Conservation (phyloP, 2,797 vertebrate species). For the Semaprochilodus insignis region DNA sequence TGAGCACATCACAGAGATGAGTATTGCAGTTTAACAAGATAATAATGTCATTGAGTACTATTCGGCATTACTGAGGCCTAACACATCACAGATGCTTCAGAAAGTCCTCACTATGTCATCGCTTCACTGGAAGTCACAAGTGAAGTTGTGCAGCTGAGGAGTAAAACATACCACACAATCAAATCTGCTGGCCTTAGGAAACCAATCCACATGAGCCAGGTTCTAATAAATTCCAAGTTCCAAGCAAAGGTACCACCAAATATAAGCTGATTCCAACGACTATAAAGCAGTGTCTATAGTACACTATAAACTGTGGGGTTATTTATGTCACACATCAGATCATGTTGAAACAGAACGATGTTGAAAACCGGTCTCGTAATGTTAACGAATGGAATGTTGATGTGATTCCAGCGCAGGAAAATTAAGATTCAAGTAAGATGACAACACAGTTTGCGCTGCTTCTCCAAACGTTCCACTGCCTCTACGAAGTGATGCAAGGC, state of each 20-base stretch:
- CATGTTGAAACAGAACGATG: not conserved
- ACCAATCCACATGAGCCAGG: not conserved
- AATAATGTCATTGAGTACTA: constrained; percentile 25
- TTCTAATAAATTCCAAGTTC: not conserved
- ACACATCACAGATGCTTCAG: constrained; percentile 75
- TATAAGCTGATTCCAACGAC: not conserved
- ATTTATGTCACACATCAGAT: not conserved
- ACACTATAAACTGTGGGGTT: not conserved
- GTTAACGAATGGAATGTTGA: not conserved
- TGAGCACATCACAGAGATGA: constrained; percentile 1
- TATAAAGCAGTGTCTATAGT: not conserved
- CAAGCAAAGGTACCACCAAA: not conserved
- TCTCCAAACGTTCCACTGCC: not conserved
- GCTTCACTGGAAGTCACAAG: constrained; percentile 58
- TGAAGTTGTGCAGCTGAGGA: not conserved
- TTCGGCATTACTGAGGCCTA: constrained; percentile 53
- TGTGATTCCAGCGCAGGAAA: not conserved
- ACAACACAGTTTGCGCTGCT: not conserved
- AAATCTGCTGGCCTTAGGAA: not conserved
- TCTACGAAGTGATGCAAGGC: not conserved
- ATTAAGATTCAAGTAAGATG: not conserved
- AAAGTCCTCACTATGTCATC: constrained; percentile 67
- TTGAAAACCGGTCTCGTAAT: not conserved
- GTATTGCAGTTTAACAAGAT: constrained; percentile 35
- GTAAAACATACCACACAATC: not conserved